phyloP scores from a whole-genome alignment of 2,888 invertebrate species.

The Epistrophe eligans region DNA sequence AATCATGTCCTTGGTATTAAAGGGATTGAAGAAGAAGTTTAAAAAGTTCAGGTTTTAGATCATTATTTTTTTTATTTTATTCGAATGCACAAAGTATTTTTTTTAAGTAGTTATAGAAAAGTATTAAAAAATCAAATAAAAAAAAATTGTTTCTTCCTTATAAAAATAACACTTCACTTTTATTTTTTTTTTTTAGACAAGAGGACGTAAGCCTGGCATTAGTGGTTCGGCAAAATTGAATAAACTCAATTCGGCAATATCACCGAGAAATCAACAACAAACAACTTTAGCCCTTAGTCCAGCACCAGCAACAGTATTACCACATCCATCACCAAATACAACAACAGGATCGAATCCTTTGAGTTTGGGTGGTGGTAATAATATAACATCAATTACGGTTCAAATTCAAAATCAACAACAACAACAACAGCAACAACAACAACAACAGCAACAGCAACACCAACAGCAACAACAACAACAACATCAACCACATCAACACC shows the following conservation, averaged over 20 bases:
- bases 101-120: neutral
- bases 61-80: neutral
- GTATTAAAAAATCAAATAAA: neutral
- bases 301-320: slow-evolving; percentile 80
- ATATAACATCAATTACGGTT: slow-evolving; percentile 71
- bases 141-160: neutral
- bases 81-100: slow-evolving; percentile 13
- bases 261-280: slow-evolving; percentile 79
- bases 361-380: slow-evolving; percentile 70
- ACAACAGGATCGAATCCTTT: slow-evolving; percentile 77
- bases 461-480: slow-evolving; percentile 78
- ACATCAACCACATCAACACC: slow-evolving; percentile 78
- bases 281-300: slow-evolving; percentile 81
- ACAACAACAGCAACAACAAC: slow-evolving; percentile 76
- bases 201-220: slow-evolving; percentile 81
- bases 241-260: slow-evolving; percentile 82
- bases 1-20: neutral
- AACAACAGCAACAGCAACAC: slow-evolving; percentile 78
- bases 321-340: slow-evolving; percentile 83
- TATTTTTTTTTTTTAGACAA: slow-evolving; percentile 79
- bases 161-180: slow-evolving; percentile 1
- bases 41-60: neutral
- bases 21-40: too few species aligned
- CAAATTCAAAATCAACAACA: slow-evolving; percentile 77
- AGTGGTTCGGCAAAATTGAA: slow-evolving; percentile 80